Base-by-base conservation (phyloP, 1,140 invertebrate genomes). In the Dreissena rostriformis region DNA sequence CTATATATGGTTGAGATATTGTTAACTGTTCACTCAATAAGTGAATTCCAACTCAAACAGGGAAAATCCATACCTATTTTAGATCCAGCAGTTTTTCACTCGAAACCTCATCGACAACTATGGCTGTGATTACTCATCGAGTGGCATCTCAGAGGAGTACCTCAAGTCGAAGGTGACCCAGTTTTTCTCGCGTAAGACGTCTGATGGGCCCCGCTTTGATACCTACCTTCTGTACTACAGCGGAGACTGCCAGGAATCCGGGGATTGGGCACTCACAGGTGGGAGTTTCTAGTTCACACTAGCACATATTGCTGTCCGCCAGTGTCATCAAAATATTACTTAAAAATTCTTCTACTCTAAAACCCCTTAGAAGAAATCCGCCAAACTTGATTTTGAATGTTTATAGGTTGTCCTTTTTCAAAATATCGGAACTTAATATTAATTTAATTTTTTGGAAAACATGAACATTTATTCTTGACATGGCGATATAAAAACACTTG, bases 141-240 rank as follows among this genome's bases (percentile, higher is more conserved):
- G 91, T 75, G 92, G 92, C 1, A 70, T 93, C 0, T 84, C 89
- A 39, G 73, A 85, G 28, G 91, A 92, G 1, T 88, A 87, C 52
- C 67, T 93, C 8, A 82, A 90, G 67, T 87, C 87, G 14, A 93
- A 93, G 79, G 78, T 93, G 22, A 90, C 85, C 29, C 77, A 90
- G 28, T 93, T 93, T 77, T 93, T 93, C 86, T 88, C 90, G 19
- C 87, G 88, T 15, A 78, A 85, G 26, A 92, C 91, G 5, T 57
- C 74, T 22, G 91, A 93, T 85, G 93, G 93, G 6, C 91, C 90
- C 19, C 82, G 89, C 63, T 93, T 89, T 88, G 92, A 93, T 71
- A 93, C 92, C 0, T 93, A 93, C 79, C 61, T 93, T 0, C 57
- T 93, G 51, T 93, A 92, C 67, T 93, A 92, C 84, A 90, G 91